Percentiles rank a stretch among this genome's conserved stretches.
phyloP scores from a whole-genome alignment of 2,888 invertebrate genomes.

The Apamea epomidion region DNA sequence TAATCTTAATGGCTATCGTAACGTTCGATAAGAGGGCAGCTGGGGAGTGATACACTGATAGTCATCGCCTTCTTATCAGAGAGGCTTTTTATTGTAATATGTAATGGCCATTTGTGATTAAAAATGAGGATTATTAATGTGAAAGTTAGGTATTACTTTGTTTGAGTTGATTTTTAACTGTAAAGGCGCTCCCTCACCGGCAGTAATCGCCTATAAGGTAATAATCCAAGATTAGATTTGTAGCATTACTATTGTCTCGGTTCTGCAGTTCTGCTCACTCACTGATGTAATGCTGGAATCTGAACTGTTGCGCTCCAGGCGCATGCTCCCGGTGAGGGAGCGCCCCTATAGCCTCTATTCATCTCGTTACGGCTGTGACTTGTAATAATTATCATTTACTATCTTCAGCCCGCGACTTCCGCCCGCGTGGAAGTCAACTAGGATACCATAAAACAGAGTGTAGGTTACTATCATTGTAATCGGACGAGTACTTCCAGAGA shows the following conservation, averaged over 20 bases:
- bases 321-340: no score
- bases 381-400: not conserved
- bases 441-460: not conserved
- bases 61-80: not conserved
- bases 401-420: not conserved
- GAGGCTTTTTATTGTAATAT: constrained; percentile 11
- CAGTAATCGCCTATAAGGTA: no score
- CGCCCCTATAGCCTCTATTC: not conserved
- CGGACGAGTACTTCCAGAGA: not conserved
- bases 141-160: not conserved
- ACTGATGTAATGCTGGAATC: no score
- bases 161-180: not conserved
- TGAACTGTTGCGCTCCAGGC: no score
- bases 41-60: not conserved
- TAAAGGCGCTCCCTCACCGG: no score
- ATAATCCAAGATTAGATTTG: no score
- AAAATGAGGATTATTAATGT: not conserved
- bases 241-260: no score
- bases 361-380: not conserved
- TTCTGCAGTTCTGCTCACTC: no score
- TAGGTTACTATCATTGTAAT: not conserved
- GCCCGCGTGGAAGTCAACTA: not conserved
- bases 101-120: not conserved
- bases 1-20: constrained; percentile 1
- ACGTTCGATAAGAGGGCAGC: not conserved